phyloP scores from a whole-genome alignment of 1,140 invertebrate genomes.

The Luehdorfia chinensis region DNA sequence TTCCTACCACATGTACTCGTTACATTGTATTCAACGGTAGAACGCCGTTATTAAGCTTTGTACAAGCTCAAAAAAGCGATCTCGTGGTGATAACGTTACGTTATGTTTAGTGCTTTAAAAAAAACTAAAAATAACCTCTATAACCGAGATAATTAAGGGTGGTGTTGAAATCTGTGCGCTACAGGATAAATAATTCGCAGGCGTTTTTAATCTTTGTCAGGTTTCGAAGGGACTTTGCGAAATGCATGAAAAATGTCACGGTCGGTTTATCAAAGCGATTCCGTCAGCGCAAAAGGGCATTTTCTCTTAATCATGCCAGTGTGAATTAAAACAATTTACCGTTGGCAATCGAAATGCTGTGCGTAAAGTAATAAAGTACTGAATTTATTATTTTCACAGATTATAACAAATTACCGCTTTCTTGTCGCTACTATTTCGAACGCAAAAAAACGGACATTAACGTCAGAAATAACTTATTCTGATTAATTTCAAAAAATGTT shows the following conservation, averaged over 20 bases:
- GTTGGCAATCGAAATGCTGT: background rate
- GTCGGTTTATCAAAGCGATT: slow-evolving; percentile 37
- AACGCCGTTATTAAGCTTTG: too few species aligned
- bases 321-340: slow-evolving; percentile 10
- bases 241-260: slow-evolving; percentile 51
- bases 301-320: slow-evolving; percentile 24
- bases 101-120: too few species aligned
- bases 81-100: too few species aligned
- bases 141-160: slow-evolving; percentile 2
- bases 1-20: too few species aligned
- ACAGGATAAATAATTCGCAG: too few species aligned
- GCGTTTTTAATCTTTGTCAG: slow-evolving; percentile 44
- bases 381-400: slow-evolving; percentile 1
- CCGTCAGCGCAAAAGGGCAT: slow-evolving; percentile 32
- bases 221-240: slow-evolving; percentile 44
- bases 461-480: background rate
- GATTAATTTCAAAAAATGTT: background rate
- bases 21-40: too few species aligned
- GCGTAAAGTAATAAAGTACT: background rate
- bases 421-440: background rate
- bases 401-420: background rate
- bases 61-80: too few species aligned
- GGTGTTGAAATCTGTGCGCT: slow-evolving; percentile 44
- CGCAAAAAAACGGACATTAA: background rate
- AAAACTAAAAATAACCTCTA: background rate